Conservation (phyloP, 2,888 invertebrate species). For the Plemyria rubiginata region DNA sequence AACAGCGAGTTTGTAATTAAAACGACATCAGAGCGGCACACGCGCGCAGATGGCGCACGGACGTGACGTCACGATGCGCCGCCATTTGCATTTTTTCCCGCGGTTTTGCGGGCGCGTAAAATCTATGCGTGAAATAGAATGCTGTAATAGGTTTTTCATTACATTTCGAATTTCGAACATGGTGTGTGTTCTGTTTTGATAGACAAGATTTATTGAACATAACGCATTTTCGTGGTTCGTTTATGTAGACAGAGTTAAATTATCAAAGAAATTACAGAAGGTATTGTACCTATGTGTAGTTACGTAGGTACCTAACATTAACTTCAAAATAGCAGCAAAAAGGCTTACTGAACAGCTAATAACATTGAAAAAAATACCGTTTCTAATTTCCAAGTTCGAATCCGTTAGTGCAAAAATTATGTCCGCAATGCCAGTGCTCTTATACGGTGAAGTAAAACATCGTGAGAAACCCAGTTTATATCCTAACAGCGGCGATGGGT, state of each 20-base stretch:
- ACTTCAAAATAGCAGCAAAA: constrained; percentile 2
- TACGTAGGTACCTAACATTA: background rate
- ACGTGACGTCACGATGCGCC: constrained; percentile 68
- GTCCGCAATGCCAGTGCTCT: too few species aligned
- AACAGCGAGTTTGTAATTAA: constrained; percentile 64
- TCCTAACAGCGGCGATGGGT: too few species aligned
- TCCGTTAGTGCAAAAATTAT: too few species aligned
- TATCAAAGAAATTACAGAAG: constrained; percentile 26
- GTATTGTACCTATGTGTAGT: too few species aligned
- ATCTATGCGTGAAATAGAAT: constrained; percentile 39
- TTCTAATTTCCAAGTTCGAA: too few species aligned
- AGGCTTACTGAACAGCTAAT: background rate
- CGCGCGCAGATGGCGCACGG: constrained; percentile 56
- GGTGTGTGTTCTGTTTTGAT: constrained; percentile 17
- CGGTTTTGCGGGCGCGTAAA: constrained; percentile 52
- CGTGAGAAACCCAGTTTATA: too few species aligned
- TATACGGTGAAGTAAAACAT: too few species aligned
- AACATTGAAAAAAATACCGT: too few species aligned
- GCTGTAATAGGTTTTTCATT: constrained; percentile 38
- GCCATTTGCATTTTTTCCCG: constrained; percentile 74
- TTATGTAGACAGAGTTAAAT: constrained; percentile 11
- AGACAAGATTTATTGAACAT: background rate
- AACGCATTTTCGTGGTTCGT: constrained; percentile 9
- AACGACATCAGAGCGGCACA: constrained; percentile 59
- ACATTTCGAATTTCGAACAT: constrained; percentile 22